A percentile compares a stretch with the other conserved stretches of the same genome.
These are phyloP conservation scores for Stictonetta naevosa DNA, from an alignment of 2,113 vertebrate species.

Conservation along the genomic window DNA sequence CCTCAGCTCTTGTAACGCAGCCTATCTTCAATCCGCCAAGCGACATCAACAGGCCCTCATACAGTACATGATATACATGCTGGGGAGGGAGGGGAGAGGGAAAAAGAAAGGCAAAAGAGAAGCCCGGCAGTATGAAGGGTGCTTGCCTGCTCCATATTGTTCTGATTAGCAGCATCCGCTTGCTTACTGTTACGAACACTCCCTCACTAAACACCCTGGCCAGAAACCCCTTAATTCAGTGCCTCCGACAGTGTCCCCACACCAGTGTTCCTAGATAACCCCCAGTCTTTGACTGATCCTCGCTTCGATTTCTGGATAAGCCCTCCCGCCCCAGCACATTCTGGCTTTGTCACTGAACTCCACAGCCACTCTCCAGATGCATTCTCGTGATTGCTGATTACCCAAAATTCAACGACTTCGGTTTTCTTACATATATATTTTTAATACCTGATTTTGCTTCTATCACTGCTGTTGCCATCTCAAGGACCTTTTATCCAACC, in stretches of 20 bases:
- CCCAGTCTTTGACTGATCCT: neutral
- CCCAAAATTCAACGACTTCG: neutral
- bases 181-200: neutral
- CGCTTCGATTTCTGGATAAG: neutral
- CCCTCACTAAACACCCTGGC: constrained; percentile 19
- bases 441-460: neutral
- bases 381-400: neutral
- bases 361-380: neutral
- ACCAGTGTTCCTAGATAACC: neutral
- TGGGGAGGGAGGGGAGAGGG: neutral
- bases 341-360: neutral
- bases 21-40: neutral
- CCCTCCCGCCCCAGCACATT: neutral
- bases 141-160: constrained; percentile 18
- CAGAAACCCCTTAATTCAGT: constrained; percentile 1
- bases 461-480: neutral
- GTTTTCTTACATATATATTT: neutral
- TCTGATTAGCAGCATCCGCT: constrained; percentile 44
- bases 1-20: neutral
- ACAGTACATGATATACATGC: accelerated
- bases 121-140: neutral
- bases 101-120: neutral
- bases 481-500: neutral
- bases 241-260: neutral
- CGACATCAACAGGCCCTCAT: neutral